Evolutionary conservation across 2,888 invertebrate species (phyloP).

Genomic region (Diaperis boleti): DNA sequence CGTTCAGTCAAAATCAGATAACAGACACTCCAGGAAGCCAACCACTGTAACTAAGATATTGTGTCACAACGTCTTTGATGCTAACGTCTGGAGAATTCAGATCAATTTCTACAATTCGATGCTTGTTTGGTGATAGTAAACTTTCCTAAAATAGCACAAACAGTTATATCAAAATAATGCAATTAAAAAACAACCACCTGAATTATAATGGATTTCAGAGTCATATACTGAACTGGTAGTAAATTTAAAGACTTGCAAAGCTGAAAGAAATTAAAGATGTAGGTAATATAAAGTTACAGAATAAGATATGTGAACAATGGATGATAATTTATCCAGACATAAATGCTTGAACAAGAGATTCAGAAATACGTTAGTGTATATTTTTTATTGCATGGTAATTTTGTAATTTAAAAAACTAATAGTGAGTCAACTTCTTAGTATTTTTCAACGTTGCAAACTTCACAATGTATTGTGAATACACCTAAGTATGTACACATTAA

Average conservation of each 20-base stretch:
- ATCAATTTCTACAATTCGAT: constrained; percentile 48
- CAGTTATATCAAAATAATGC: constrained; percentile 27
- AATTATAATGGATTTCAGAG: constrained; percentile 87
- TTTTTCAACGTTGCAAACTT: too few species aligned
- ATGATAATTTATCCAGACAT: too few species aligned
- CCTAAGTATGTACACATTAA: too few species aligned
- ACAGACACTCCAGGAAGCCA: constrained; percentile 61
- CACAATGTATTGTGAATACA: too few species aligned
- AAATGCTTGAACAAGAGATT: too few species aligned
- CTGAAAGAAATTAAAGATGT: too few species aligned
- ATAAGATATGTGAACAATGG: too few species aligned
- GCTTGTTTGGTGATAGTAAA: constrained; percentile 55
- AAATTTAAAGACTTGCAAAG: constrained; percentile 82
- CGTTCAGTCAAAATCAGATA: constrained; percentile 42
- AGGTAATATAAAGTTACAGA: too few species aligned
- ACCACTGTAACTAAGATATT: constrained; percentile 61
- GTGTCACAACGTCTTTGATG: constrained; percentile 60
- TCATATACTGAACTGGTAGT: constrained; percentile 89
- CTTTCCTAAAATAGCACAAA: constrained; percentile 63
- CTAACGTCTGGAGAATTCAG: constrained; percentile 51
- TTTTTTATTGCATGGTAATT: too few species aligned
- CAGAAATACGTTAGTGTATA: too few species aligned
- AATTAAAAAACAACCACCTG: constrained; percentile 65
- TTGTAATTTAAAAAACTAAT: too few species aligned
- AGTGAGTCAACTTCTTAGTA: too few species aligned